These are phyloP conservation scores for Ceratothoa steindachneri DNA, from an alignment of 2,888 invertebrate species.

Conservation along the genomic window DNA sequence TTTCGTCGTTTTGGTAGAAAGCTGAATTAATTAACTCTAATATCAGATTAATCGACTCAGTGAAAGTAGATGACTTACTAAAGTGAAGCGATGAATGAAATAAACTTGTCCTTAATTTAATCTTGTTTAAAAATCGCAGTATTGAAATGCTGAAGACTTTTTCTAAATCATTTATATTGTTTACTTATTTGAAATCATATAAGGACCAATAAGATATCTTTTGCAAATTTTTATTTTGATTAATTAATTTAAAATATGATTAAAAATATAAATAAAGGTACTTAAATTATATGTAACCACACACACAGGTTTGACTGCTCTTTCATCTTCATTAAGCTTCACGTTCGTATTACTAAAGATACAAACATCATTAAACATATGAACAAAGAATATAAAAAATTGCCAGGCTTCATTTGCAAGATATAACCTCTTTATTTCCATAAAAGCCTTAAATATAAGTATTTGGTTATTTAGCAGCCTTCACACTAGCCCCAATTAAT, in stretches of 20 bases:
- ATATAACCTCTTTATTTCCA: no score
- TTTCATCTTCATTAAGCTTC: no score
- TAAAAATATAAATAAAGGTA: neutral
- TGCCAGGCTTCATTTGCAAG: no score
- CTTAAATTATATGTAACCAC: neutral
- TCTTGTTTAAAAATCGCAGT: neutral
- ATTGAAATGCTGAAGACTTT: neutral
- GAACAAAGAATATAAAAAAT: no score
- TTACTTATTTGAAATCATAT: no score
- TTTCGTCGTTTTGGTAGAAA: neutral
- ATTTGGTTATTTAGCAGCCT: no score
- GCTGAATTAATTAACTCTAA: neutral
- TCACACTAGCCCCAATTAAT: no score
- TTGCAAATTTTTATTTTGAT: neutral
- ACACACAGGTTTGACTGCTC: neutral
- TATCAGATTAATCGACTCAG: neutral
- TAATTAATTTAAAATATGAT: neutral
- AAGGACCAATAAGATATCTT: neutral
- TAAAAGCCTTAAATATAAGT: no score
- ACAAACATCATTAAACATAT: no score
- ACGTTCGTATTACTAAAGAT: no score
- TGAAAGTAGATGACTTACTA: neutral
- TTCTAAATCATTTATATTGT: slow-evolving; percentile 2
- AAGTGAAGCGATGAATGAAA: neutral
- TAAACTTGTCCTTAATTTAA: neutral